phyloP scores from a whole-genome alignment of 2,113 vertebrate genomes.

The Corythornis vintsioides region DNA sequence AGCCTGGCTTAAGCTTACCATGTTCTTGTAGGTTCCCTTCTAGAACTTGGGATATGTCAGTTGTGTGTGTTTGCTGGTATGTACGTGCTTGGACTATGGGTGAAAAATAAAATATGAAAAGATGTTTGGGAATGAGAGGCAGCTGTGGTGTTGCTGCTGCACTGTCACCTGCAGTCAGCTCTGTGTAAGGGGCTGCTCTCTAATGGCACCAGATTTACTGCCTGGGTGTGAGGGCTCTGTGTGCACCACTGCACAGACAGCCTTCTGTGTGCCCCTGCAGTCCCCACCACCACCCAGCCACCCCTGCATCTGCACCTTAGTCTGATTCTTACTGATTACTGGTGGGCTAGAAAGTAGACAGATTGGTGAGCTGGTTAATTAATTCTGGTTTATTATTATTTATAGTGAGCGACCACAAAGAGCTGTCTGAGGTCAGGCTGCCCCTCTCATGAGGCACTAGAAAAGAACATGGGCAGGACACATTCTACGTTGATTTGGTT shows the following conservation, averaged over 20 bases:
- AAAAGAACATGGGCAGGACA: background rate
- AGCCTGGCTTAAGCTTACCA: background rate
- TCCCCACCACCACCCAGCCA: background rate
- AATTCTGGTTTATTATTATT: constrained; percentile 10
- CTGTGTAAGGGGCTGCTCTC: background rate
- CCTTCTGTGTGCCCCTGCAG: background rate
- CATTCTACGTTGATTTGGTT: background rate
- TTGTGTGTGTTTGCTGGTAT: background rate
- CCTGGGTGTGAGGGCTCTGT: background rate
- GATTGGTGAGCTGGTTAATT: constrained; percentile 1
- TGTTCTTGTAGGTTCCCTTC: background rate
- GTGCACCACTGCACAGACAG: background rate
- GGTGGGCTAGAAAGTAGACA: background rate
- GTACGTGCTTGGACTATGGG: background rate
- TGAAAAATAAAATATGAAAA: background rate
- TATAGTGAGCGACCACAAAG: constrained; percentile 4
- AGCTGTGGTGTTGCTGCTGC: background rate
- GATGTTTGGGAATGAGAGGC: background rate
- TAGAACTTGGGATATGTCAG: background rate
- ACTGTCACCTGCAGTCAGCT: background rate
- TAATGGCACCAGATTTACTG: background rate
- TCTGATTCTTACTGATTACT: background rate
- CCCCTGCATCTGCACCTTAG: background rate
- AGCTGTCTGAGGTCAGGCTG: background rate
- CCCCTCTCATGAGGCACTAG: background rate